Percentiles rank a stretch among this genome's conserved stretches.
These are phyloP conservation scores for Patella vulgata DNA, from an alignment of 1,140 invertebrate species.

Conservation along the genomic window DNA sequence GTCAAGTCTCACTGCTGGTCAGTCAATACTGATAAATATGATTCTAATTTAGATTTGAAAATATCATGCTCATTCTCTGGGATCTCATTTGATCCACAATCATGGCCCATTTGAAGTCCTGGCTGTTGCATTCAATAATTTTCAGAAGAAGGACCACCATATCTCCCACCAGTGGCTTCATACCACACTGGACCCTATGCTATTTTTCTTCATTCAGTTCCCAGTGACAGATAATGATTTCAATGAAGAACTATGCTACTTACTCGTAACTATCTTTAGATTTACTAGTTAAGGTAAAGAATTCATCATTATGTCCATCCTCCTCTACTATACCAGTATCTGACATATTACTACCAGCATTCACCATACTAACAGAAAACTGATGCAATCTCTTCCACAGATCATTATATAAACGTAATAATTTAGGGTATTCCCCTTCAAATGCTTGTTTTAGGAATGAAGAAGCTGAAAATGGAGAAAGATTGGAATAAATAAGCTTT, in stretches of 20 bases:
- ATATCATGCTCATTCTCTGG: too few species aligned
- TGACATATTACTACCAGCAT: slow-evolving; percentile 29
- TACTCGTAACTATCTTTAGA: slow-evolving; percentile 44
- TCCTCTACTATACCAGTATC: slow-evolving; percentile 32
- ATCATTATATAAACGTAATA: slow-evolving; percentile 77
- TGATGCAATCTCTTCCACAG: slow-evolving; percentile 73
- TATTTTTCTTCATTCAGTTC: too few species aligned
- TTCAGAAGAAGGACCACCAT: too few species aligned
- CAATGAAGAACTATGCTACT: slow-evolving; percentile 24
- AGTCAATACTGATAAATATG: too few species aligned
- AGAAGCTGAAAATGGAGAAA: slow-evolving; percentile 66
- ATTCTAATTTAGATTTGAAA: too few species aligned
- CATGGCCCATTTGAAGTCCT: too few species aligned
- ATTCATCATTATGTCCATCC: slow-evolving; percentile 39
- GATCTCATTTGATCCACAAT: too few species aligned
- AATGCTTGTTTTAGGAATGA: slow-evolving; percentile 84
- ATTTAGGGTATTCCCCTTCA: slow-evolving; percentile 88
- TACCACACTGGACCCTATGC: too few species aligned
- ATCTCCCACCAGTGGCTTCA: too few species aligned
- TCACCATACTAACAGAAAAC: slow-evolving; percentile 51
- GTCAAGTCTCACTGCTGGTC: too few species aligned
- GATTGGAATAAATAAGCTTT: background rate
- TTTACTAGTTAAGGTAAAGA: slow-evolving; percentile 45
- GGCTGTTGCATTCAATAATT: too few species aligned
- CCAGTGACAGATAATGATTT: too few species aligned